These are phyloP conservation scores for Cynopterus brachyotis DNA, from an alignment of 2,113 vertebrate species.

Conservation along the genomic window DNA sequence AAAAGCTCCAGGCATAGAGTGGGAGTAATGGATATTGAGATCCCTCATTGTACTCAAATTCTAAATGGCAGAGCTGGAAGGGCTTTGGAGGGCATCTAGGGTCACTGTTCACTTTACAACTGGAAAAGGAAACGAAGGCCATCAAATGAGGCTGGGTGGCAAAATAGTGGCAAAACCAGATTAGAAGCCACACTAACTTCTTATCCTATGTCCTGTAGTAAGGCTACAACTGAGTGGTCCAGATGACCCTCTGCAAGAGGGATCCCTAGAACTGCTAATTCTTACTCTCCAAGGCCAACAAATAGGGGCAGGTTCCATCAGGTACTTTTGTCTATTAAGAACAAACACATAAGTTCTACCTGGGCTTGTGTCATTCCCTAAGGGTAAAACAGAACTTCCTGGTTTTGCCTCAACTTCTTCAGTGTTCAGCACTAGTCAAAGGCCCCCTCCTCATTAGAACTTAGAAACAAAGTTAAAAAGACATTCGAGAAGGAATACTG, in stretches of 20 bases:
- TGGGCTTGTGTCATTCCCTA: background rate
- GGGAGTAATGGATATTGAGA: background rate
- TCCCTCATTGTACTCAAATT: background rate
- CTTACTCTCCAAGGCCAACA: background rate
- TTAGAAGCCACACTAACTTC: background rate
- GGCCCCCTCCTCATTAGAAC: background rate
- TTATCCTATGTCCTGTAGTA: background rate
- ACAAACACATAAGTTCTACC: background rate
- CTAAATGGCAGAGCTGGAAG: background rate
- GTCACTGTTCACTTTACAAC: background rate
- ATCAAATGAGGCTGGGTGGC: background rate
- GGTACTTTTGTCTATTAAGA: background rate
- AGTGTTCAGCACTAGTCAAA: background rate
- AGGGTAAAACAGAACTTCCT: background rate
- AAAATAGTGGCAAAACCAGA: background rate
- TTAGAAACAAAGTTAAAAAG: constrained; percentile 7
- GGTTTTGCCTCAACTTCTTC: background rate
- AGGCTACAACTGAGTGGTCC: background rate
- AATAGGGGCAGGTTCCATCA: background rate
- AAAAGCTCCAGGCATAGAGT: background rate
- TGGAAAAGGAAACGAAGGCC: background rate
- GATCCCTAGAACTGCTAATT: background rate
- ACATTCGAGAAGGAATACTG: background rate
- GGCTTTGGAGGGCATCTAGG: background rate
- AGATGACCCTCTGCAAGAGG: background rate